Evolutionary conservation across 2,888 invertebrate species (phyloP), one percentile per base, ranked within the genome.

Genomic region (Dioctria rufipes): DNA sequence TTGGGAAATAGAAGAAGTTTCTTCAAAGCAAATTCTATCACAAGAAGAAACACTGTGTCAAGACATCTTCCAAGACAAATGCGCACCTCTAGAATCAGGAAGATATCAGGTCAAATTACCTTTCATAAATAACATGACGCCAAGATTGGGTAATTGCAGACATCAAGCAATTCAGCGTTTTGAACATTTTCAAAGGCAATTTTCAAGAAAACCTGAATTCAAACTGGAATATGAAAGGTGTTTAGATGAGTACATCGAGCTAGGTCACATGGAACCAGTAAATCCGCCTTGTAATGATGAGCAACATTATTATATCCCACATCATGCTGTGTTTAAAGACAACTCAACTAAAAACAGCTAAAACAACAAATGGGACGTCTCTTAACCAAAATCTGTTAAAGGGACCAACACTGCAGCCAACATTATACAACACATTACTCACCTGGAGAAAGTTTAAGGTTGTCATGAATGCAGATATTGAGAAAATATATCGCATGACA

Each of bases 401-500:
- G 11, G 71, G 51, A 37, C 51, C 71, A 3, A 71, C 43, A 11
- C 54, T 71, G 1, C 71, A 71, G 4, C 49, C 71, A 49, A 49
- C n/a, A 11, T 71, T 8, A n/a, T 71, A 9, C 11, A 37, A 43
- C 5, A 71, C 49, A n/a, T 6, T 61, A 5, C 25, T 61, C 5
- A 61, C 5, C n/a, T 61, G 61, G 61, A 61, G 61, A 61, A 61
- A 61, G 40, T 49, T 11, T 46, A 25, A 71, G 71, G 11, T 25
- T 25, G 49, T 39, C 9, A 51, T 37, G 54, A 46, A 43, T 46
- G 49, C 51, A 11, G 51, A 51, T 51, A 11, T 51, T 6, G 51
- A 51, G 51, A 51, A 51, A 51, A 51, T 51, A 51, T 71, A 71
- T 37, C 8, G 71, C 4, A 71, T 71, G 71, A 71, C 49, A 37